These are phyloP conservation scores for Apis cerana DNA, from an alignment of 1,140 invertebrate species.

Conservation along the genomic window DNA sequence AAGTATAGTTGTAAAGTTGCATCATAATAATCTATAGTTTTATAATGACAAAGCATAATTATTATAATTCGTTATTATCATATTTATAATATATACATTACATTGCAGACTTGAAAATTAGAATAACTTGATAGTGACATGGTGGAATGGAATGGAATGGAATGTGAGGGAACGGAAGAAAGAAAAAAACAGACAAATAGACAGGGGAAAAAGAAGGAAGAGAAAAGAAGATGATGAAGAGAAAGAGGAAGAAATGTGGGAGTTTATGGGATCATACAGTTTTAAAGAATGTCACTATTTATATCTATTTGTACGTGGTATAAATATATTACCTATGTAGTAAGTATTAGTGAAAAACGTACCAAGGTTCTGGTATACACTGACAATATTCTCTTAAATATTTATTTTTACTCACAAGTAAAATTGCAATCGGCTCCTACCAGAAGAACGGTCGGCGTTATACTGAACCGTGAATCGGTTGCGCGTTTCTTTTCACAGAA, in stretches of 20 bases:
- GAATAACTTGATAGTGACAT: too few species aligned
- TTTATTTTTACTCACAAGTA: background rate
- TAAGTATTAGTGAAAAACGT: background rate
- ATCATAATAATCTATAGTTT: background rate
- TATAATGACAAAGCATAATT: background rate
- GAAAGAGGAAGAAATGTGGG: background rate
- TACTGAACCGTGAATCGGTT: conserved; percentile 47
- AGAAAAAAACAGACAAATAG: background rate
- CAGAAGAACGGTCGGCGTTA: conserved; percentile 29
- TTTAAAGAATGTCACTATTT: background rate
- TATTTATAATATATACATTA: background rate
- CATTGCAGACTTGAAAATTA: background rate
- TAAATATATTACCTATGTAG: background rate
- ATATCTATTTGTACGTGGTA: background rate
- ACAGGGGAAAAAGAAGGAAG: too few species aligned
- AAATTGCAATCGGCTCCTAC: conserved; percentile 5
- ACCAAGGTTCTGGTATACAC: background rate
- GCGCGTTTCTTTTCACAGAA: conserved; percentile 45
- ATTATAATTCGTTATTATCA: background rate
- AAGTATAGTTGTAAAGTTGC: background rate
- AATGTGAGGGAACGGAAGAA: background rate
- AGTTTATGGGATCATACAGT: too few species aligned
- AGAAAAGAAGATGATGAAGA: background rate
- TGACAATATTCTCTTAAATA: too few species aligned
- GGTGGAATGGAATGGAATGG: background rate